Conservation (phyloP, 2,888 invertebrate species). For the Anorthoa munda region DNA sequence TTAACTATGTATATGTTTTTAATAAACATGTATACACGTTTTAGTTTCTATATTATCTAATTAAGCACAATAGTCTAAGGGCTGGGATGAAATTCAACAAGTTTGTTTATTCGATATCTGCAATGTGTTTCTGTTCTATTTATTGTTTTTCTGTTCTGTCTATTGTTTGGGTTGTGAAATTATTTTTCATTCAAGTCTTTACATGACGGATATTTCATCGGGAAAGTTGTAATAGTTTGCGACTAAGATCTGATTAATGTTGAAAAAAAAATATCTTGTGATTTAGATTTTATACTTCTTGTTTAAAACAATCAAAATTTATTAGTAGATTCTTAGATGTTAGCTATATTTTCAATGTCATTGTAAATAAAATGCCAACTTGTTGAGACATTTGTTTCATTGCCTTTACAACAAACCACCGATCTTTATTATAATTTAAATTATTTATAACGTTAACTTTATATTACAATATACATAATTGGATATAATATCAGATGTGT, state of each 20-base stretch:
- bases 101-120: constrained; percentile 73
- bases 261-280: constrained; percentile 84
- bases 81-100: constrained; percentile 84
- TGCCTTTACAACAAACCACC: constrained; percentile 70
- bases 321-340: constrained; percentile 90
- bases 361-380: constrained; percentile 92
- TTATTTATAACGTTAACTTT: constrained; percentile 66
- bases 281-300: constrained; percentile 91
- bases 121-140: constrained; percentile 59
- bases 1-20: constrained; percentile 81
- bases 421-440: constrained; percentile 70
- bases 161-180: constrained; percentile 77
- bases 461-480: constrained; percentile 68
- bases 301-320: constrained; percentile 90
- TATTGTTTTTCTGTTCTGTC: constrained; percentile 69
- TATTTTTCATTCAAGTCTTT: constrained; percentile 65
- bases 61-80: constrained; percentile 89
- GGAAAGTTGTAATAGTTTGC: constrained; percentile 76
- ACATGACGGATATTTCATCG: constrained; percentile 69
- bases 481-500: constrained; percentile 50
- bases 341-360: constrained; percentile 91
- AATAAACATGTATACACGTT: constrained; percentile 77
- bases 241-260: constrained; percentile 86
- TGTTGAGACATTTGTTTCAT: constrained; percentile 88
- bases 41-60: constrained; percentile 80